Evolutionary conservation across 2,888 invertebrate species (phyloP).

Genomic region (Anticlea derivata): DNA sequence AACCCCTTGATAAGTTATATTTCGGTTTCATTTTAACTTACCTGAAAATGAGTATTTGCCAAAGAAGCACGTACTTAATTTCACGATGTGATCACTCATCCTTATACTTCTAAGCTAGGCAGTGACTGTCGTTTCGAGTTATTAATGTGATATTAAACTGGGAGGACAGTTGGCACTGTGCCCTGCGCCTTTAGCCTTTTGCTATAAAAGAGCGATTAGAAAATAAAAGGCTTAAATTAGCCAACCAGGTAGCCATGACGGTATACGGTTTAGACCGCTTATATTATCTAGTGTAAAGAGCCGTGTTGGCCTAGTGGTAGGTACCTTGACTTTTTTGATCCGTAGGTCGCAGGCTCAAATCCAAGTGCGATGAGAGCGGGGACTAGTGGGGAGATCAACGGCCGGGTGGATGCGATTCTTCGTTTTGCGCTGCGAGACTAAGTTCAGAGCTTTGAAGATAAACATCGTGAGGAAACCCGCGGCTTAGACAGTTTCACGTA

Average conservation of each 20-base stretch:
- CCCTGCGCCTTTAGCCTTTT: constrained; percentile 38
- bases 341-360: too few relatives aligned
- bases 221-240: constrained; percentile 26
- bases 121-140: constrained; percentile 27
- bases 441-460: too few relatives aligned
- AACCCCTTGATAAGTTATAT: too few relatives aligned
- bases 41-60: constrained; percentile 5
- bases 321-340: too few relatives aligned
- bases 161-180: constrained; percentile 37
- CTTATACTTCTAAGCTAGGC: constrained; percentile 24
- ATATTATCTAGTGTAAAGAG: too few relatives aligned
- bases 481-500: too few relatives aligned
- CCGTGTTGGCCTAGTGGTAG: too few relatives aligned
- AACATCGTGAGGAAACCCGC: too few relatives aligned
- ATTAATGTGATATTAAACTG: constrained; percentile 44
- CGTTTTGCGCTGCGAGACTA: too few relatives aligned
- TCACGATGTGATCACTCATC: constrained; percentile 22
- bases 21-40: neutral
- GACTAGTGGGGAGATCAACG: too few relatives aligned
- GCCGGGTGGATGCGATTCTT: too few relatives aligned
- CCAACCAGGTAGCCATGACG: constrained; percentile 20
- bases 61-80: constrained; percentile 22
- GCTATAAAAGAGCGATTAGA: constrained; percentile 32
- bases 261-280: constrained; percentile 1
- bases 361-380: too few relatives aligned